phyloP scores from a whole-genome alignment of 1,140 invertebrate species.

The Dryas iulia region DNA sequence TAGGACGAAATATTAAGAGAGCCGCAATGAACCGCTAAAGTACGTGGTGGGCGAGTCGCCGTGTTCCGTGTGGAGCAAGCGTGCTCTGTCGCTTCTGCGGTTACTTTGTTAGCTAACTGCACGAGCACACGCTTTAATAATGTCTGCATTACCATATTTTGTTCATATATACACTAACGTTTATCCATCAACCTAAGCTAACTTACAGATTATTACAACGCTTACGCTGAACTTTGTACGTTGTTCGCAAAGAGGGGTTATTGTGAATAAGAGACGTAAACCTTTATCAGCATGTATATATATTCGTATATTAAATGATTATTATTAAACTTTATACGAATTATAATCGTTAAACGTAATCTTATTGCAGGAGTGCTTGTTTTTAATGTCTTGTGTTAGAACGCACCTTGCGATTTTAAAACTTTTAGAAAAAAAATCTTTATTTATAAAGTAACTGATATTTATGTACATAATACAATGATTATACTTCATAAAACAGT shows the following conservation, averaged over 20 bases:
- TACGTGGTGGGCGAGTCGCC: slow-evolving; percentile 15
- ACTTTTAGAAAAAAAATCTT: too few relatives aligned
- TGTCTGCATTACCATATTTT: slow-evolving; percentile 32
- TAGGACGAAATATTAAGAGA: slow-evolving; percentile 22
- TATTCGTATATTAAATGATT: not conserved
- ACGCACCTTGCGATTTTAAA: too few relatives aligned
- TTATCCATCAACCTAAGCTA: slow-evolving; percentile 28
- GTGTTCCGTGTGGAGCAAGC: slow-evolving; percentile 18
- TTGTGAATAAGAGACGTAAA: slow-evolving; percentile 13
- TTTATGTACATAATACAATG: not conserved
- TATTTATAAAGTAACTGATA: too few relatives aligned
- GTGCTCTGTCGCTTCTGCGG: slow-evolving; percentile 30
- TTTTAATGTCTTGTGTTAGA: not conserved
- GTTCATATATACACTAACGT: slow-evolving; percentile 23
- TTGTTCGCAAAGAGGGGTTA: slow-evolving; percentile 19
- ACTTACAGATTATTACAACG: slow-evolving; percentile 28
- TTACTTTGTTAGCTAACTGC: slow-evolving; percentile 38
- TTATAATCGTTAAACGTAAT: not conserved
- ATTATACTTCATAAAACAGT: not conserved
- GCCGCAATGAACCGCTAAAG: slow-evolving; percentile 24
- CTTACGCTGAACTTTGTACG: slow-evolving; percentile 27
- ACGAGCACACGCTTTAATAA: slow-evolving; percentile 24
- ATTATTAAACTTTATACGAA: not conserved
- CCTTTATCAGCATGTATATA: slow-evolving; percentile 10
- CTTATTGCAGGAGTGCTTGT: not conserved